A percentile compares a stretch with the other conserved stretches of the same genome.
Evolutionary conservation across 2,797 vertebrate species (phyloP).

Genomic region (Enteromius unitaeniatus): DNA sequence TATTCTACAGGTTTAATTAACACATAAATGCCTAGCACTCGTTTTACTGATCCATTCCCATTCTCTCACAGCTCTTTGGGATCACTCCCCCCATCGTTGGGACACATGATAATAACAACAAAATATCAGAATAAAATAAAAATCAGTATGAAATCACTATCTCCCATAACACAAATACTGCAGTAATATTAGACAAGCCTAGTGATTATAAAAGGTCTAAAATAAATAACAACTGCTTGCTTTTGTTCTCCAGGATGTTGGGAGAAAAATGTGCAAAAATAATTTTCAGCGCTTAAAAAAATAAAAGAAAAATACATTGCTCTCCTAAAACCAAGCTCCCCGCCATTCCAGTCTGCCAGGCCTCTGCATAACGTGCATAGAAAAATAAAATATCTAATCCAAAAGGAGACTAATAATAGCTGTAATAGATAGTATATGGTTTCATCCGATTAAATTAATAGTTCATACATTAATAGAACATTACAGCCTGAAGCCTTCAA

Average conservation of each 20-base stretch:
- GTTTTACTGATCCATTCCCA: not conserved
- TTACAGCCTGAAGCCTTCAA: conserved; percentile 61
- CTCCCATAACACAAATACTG: conserved; percentile 42
- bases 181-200: conserved; percentile 17
- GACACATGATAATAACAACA: not conserved
- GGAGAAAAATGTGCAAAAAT: conserved; percentile 38
- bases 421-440: conserved; percentile 75
- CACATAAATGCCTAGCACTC: conserved; percentile 1
- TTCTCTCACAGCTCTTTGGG: conserved; percentile 16
- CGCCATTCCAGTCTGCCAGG: conserved; percentile 79
- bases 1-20: not conserved
- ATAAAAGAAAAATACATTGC: conserved; percentile 49
- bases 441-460: conserved; percentile 81
- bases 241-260: conserved; percentile 36
- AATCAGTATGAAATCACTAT: conserved; percentile 20
- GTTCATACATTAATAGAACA: conserved; percentile 81
- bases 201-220: conserved; percentile 15
- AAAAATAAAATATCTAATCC: conserved; percentile 76
- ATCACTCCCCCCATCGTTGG: not conserved
- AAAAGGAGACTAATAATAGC: conserved; percentile 65
- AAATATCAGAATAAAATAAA: not conserved
- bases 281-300: conserved; percentile 51
- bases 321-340: conserved; percentile 59
- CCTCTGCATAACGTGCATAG: conserved; percentile 69
- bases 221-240: conserved; percentile 55